These are phyloP conservation scores for Pachyseris speciosa DNA, from an alignment of 64 coral and sea anemone species.

Conservation along the genomic window DNA sequence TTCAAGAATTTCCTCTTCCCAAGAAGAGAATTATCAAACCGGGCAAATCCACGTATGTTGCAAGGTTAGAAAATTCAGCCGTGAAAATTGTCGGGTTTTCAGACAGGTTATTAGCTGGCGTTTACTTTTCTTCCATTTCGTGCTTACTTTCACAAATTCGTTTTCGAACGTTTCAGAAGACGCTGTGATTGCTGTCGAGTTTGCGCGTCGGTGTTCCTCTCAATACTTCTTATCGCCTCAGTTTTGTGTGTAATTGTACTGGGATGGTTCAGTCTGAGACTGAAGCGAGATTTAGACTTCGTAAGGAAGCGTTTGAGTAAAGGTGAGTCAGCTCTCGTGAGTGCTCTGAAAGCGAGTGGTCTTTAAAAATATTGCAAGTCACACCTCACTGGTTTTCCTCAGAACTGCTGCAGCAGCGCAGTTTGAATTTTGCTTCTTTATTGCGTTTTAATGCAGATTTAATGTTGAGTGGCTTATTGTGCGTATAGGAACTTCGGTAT, in stretches of 20 bases:
- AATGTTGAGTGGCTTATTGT: background rate
- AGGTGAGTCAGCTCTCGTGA: slow-evolving; percentile 31
- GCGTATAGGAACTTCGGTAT: background rate
- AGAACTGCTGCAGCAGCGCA: background rate
- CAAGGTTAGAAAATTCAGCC: slow-evolving; percentile 41
- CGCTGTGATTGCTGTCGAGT: slow-evolving; percentile 64
- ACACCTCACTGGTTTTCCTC: background rate
- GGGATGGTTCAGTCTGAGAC: slow-evolving; percentile 75
- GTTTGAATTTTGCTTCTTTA: background rate
- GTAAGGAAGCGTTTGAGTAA: slow-evolving; percentile 61
- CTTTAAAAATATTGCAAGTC: background rate
- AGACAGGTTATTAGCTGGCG: background rate
- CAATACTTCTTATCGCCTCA: slow-evolving; percentile 68
- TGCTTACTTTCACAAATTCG: slow-evolving; percentile 1
- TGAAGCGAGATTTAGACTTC: slow-evolving; percentile 75
- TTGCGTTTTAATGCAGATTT: slow-evolving; percentile 20
- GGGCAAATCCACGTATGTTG: slow-evolving; percentile 59
- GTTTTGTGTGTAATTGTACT: slow-evolving; percentile 75
- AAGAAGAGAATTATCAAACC: slow-evolving; percentile 80
- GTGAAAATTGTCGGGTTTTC: background rate
- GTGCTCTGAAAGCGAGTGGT: background rate
- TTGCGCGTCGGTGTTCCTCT: slow-evolving; percentile 72
- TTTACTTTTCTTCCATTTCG: background rate
- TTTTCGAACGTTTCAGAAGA: slow-evolving; percentile 67
- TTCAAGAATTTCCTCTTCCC: slow-evolving; percentile 70